phyloP scores from a whole-genome alignment of 2,888 invertebrate species.

The Lumbricus terrestris region DNA sequence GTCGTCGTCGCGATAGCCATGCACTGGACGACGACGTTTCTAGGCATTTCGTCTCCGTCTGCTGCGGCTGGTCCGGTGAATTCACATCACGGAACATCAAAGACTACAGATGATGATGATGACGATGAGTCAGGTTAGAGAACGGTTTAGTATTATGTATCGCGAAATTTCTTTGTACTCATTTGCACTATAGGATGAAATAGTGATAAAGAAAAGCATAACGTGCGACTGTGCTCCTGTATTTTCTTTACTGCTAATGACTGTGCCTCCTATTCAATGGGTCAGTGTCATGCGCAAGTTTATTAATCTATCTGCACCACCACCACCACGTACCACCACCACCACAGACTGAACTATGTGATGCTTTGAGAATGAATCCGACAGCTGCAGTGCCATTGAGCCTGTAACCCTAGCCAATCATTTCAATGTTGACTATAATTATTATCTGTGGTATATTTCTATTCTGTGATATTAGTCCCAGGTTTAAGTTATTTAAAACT shows the following conservation, averaged over 20 bases:
- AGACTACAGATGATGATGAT: neutral
- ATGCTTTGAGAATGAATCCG: no score
- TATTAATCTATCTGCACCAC: no score
- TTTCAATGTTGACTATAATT: no score
- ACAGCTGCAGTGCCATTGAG: no score
- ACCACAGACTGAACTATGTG: no score
- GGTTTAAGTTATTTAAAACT: no score
- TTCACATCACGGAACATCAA: slow-evolving; percentile 3
- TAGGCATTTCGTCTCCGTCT: neutral
- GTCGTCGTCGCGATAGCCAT: neutral
- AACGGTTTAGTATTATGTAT: neutral
- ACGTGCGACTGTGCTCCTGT: neutral
- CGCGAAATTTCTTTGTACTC: neutral
- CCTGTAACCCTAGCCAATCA: no score
- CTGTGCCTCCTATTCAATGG: no score
- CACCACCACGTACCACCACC: no score
- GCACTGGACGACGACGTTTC: neutral
- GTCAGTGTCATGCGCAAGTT: no score
- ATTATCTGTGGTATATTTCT: no score
- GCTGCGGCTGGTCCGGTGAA: neutral
- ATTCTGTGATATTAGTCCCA: no score
- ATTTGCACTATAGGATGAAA: neutral
- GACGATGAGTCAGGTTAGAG: neutral
- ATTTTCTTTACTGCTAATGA: neutral
- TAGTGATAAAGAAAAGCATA: neutral